phyloP scores from a whole-genome alignment of 2,113 vertebrate species.

The Chionis minor region DNA sequence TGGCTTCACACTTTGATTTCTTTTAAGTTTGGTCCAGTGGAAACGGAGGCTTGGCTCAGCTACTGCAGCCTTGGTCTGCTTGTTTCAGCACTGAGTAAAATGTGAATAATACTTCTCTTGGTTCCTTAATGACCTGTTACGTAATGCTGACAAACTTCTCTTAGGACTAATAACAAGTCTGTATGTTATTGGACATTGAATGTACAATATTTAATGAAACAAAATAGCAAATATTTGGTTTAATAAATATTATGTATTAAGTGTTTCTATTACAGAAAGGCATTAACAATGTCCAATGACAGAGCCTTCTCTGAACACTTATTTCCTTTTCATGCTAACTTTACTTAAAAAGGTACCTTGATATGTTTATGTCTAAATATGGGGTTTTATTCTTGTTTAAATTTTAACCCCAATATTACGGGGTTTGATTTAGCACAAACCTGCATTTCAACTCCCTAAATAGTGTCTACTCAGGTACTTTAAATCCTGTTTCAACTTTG shows the following conservation, averaged over 20 bases:
- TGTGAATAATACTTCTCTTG: no score
- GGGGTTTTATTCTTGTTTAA: no score
- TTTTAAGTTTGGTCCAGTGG: background rate
- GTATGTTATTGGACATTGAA: rapidly evolving
- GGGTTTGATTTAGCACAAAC: background rate
- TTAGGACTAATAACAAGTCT: background rate
- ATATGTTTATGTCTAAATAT: background rate
- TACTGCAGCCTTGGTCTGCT: no score
- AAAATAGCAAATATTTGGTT: no score
- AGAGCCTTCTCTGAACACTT: background rate
- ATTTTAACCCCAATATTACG: no score
- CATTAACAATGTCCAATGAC: background rate
- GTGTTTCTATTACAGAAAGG: background rate
- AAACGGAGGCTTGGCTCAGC: background rate
- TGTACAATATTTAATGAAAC: background rate
- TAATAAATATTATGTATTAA: rapidly evolving
- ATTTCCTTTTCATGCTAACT: background rate
- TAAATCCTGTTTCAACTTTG: background rate
- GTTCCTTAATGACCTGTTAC: rapidly evolving
- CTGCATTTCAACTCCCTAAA: background rate
- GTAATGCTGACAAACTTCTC: background rate
- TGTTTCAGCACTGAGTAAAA: rapidly evolving
- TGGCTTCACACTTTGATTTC: background rate
- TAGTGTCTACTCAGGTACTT: background rate
- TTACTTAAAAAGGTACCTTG: background rate